Evolutionary conservation across 37 sponge, comb jelly and placozoan genomes (phyloP).

Genomic region (Amphimedon queenslandica): DNA sequence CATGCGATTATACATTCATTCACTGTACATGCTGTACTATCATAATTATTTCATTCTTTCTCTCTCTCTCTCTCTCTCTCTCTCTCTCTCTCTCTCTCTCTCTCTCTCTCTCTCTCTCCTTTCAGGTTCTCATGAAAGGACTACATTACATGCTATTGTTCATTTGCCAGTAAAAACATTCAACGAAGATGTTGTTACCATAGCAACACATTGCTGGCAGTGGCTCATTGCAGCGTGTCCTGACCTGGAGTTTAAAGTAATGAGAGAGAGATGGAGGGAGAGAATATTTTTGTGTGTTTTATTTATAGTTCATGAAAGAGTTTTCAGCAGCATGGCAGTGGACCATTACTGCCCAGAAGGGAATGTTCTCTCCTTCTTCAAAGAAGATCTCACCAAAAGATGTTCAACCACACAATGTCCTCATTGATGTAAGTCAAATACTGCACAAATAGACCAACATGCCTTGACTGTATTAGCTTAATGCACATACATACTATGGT

Average conservation of each 20-base stretch:
- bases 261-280: background rate
- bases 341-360: conserved; percentile 30
- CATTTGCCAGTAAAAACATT: conserved; percentile 65
- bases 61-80: background rate
- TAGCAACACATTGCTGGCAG: conserved; percentile 73
- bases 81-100: background rate
- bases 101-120: background rate
- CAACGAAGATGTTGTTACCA: conserved; percentile 43
- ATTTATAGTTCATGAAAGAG: conserved; percentile 33
- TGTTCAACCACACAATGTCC: conserved; percentile 33
- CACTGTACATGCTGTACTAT: too few relatives aligned
- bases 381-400: conserved; percentile 4
- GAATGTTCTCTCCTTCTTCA: conserved; percentile 45
- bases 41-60: too few relatives aligned
- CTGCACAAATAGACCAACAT: too few relatives aligned
- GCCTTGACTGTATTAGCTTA: too few relatives aligned
- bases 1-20: background rate
- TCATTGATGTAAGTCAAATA: conserved; percentile 33
- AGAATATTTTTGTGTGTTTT: background rate
- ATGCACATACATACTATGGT: too few relatives aligned
- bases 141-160: conserved; percentile 28
- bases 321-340: conserved; percentile 55
- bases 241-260: conserved; percentile 57
- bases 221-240: conserved; percentile 69
- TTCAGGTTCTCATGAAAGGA: conserved; percentile 5